These are phyloP conservation scores for Drosophila sproati DNA, from an alignment of 1,140 invertebrate species.

Conservation along the genomic window DNA sequence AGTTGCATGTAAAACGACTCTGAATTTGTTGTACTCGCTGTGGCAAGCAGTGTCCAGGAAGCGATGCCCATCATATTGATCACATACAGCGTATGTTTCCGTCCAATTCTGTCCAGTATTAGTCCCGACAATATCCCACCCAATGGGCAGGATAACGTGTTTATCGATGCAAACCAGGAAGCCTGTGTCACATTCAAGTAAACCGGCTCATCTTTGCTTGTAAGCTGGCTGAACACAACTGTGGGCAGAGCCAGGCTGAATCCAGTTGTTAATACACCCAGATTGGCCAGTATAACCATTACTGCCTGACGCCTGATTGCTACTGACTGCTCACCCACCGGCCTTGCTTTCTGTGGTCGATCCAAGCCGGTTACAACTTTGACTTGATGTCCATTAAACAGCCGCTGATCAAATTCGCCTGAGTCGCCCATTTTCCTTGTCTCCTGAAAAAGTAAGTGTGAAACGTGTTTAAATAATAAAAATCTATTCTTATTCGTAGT, in stretches of 20 bases:
- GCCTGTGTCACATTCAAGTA: constrained; percentile 56
- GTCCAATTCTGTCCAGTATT: constrained; percentile 73
- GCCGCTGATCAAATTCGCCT: constrained; percentile 17
- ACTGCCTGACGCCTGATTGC: constrained; percentile 68
- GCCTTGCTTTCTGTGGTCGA: constrained; percentile 38
- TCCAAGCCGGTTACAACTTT: constrained; percentile 47
- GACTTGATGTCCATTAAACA: constrained; percentile 12
- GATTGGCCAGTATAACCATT: constrained; percentile 75
- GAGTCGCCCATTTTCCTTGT: constrained; percentile 10
- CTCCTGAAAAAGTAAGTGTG: not conserved
- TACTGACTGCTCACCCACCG: constrained; percentile 66
- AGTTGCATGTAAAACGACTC: constrained; percentile 64
- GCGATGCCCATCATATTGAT: constrained; percentile 69
- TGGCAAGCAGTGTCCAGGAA: constrained; percentile 72
- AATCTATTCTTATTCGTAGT: no score
- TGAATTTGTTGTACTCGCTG: constrained; percentile 37
- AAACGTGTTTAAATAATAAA: not conserved
- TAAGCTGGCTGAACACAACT: constrained; percentile 62
- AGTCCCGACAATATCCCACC: constrained; percentile 71
- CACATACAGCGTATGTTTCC: constrained; percentile 70
- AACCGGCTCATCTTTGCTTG: constrained; percentile 41
- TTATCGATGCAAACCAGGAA: constrained; percentile 80
- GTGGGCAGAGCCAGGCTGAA: constrained; percentile 74
- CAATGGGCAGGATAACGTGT: constrained; percentile 73
- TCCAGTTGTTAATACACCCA: constrained; percentile 72